Percentiles rank a stretch among this genome's conserved stretches.
phyloP scores from a whole-genome alignment of 1,140 invertebrate species.

The Papilio xuthus region DNA sequence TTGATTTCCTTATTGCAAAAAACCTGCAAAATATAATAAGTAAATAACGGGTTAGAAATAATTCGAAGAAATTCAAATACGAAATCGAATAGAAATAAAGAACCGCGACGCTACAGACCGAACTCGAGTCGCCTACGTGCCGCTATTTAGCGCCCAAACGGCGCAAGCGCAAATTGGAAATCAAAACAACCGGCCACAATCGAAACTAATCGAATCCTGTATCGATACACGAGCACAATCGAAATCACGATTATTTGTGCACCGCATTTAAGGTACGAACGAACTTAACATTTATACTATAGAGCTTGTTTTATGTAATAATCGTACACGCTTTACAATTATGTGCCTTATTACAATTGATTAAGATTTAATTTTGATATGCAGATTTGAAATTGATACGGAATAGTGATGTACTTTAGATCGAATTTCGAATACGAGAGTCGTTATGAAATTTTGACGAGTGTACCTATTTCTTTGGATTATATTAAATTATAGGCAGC shows the following conservation, averaged over 20 bases:
- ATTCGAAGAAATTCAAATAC: conserved; percentile 41
- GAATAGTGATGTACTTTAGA: conserved; percentile 41
- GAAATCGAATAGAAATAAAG: conserved; percentile 67
- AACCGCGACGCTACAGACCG: conserved; percentile 60
- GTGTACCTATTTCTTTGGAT: conserved; percentile 80
- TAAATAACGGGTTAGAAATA: conserved; percentile 16
- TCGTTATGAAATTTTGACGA: conserved; percentile 54
- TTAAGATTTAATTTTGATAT: conserved; percentile 43
- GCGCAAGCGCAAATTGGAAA: conserved; percentile 79
- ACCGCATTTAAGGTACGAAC: conserved; percentile 38
- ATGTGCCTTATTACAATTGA: conserved; percentile 42
- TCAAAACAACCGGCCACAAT: conserved; percentile 79
- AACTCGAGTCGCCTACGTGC: conserved; percentile 73
- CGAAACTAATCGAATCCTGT: conserved; percentile 76
- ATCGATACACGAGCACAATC: conserved; percentile 76
- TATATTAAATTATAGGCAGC: conserved; percentile 81
- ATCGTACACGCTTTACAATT: conserved; percentile 44
- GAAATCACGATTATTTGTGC: conserved; percentile 76
- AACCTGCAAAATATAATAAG: not conserved
- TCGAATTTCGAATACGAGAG: conserved; percentile 47
- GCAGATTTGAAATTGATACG: conserved; percentile 38
- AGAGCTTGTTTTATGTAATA: conserved; percentile 43
- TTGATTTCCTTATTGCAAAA: not conserved
- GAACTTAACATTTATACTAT: conserved; percentile 40
- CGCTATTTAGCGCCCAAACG: conserved; percentile 77